A percentile compares a stretch with the other conserved stretches of the same genome.
phyloP scores from a whole-genome alignment of 2,113 vertebrate genomes.

The Antennarius striatus region DNA sequence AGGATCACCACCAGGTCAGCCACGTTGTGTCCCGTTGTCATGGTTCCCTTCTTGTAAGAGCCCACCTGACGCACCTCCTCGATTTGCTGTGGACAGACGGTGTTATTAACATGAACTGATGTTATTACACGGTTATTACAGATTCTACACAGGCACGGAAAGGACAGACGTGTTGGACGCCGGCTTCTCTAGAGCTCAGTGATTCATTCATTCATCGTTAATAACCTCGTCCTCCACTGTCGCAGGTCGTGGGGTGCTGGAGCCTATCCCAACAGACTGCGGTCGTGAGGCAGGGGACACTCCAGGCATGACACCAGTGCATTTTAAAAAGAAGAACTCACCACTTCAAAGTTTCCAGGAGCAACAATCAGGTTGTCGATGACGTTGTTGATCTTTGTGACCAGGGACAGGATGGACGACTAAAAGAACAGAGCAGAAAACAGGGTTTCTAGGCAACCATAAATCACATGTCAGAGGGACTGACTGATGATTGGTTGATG shows the following conservation, averaged over 20 bases:
- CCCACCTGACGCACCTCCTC: conserved; percentile 98
- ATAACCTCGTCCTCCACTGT: too few relatives aligned
- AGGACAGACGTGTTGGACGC: too few relatives aligned
- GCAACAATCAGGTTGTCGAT: conserved; percentile 98
- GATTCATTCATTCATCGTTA: neutral
- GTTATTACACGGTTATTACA: too few relatives aligned
- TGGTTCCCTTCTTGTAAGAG: conserved; percentile 98
- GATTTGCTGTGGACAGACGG: conserved; percentile 86
- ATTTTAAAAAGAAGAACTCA: conserved; percentile 68
- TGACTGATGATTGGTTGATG: neutral
- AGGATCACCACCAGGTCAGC: conserved; percentile 96
- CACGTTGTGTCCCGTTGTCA: conserved; percentile 96
- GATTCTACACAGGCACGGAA: too few relatives aligned
- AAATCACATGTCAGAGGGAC: neutral
- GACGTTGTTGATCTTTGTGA: conserved; percentile 98
- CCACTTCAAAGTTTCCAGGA: conserved; percentile 97
- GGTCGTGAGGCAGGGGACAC: too few relatives aligned
- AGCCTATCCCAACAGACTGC: too few relatives aligned
- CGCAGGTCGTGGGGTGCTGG: too few relatives aligned
- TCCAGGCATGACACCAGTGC: too few relatives aligned
- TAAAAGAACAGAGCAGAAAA: conserved; percentile 46
- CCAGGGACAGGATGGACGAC: conserved; percentile 96
- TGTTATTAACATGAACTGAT: neutral
- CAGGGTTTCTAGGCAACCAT: neutral
- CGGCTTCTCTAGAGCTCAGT: too few relatives aligned